Evolutionary conservation across 2,888 invertebrate species (phyloP).

Genomic region (Melinaea marsaeus): DNA sequence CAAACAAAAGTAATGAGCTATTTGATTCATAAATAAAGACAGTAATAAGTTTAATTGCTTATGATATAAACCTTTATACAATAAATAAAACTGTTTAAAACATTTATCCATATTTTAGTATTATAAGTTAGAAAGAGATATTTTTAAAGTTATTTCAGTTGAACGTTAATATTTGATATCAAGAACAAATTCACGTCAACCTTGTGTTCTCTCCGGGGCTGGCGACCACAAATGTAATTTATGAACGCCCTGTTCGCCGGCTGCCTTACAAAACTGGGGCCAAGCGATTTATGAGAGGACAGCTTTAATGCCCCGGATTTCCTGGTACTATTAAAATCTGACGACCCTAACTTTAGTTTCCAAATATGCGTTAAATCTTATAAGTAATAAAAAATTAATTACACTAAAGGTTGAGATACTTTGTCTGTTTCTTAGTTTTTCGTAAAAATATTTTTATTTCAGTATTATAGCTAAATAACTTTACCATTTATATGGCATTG

Average conservation of each 20-base stretch:
- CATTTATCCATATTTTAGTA: no score
- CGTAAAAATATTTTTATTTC: no score
- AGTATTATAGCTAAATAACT: no score
- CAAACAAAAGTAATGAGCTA: neutral
- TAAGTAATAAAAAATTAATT: neutral
- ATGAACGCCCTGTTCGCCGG: slow-evolving; percentile 24
- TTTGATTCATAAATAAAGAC: neutral
- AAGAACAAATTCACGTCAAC: slow-evolving; percentile 25
- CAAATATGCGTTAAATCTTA: neutral
- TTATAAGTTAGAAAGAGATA: neutral
- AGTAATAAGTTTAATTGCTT: no score
- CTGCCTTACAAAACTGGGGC: slow-evolving; percentile 27
- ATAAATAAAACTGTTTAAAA: no score
- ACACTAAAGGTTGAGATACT: no score
- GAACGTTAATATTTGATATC: slow-evolving; percentile 16
- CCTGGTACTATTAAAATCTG: slow-evolving; percentile 29
- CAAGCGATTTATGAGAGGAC: slow-evolving; percentile 29
- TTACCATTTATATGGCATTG: no score
- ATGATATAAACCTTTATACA: no score
- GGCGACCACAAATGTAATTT: slow-evolving; percentile 30
- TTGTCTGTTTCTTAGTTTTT: no score
- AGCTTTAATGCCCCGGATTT: slow-evolving; percentile 25
- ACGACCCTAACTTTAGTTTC: neutral
- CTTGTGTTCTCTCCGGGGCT: slow-evolving; percentile 20
- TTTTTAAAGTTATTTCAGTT: slow-evolving; percentile 10